A percentile compares a stretch with the other conserved stretches of the same genome.
These are phyloP conservation scores for Urocynchramus pylzowi DNA, from an alignment of 2,113 vertebrate genomes.

Conservation along the genomic window DNA sequence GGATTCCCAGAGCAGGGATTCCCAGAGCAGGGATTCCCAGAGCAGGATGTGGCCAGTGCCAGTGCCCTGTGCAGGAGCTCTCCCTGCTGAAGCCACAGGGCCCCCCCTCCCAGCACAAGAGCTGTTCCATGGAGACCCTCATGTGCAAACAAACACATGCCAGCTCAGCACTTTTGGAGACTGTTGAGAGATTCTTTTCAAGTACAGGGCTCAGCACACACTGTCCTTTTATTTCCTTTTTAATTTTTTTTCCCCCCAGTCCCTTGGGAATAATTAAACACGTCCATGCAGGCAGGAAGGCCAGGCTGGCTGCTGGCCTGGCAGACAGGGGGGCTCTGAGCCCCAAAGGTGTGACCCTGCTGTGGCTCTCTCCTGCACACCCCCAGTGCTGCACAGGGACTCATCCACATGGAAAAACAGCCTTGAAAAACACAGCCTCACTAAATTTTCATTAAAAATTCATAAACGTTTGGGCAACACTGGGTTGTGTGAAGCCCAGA, in stretches of 20 bases:
- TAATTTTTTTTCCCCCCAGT: not conserved
- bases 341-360: not conserved
- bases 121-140: not conserved
- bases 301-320: not conserved
- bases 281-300: not conserved
- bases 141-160: not conserved
- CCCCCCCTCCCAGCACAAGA: rapidly evolving
- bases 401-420: rapidly evolving
- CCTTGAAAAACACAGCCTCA: not conserved
- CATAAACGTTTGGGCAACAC: rapidly evolving
- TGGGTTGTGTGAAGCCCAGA: not conserved
- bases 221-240: not conserved
- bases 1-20: not conserved
- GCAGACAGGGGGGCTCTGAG: not conserved
- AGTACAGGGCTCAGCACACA: not conserved
- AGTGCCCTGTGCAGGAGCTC: rapidly evolving
- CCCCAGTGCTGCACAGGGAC: not conserved
- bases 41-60: not conserved
- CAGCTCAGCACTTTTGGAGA: not conserved
- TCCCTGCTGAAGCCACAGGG: not conserved
- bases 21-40: not conserved
- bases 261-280: not conserved
- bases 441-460: not conserved
- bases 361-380: not conserved
- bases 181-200: not conserved